Conservation (phyloP, 2,888 invertebrate genomes). For the Cryptophagus acutangulus region DNA sequence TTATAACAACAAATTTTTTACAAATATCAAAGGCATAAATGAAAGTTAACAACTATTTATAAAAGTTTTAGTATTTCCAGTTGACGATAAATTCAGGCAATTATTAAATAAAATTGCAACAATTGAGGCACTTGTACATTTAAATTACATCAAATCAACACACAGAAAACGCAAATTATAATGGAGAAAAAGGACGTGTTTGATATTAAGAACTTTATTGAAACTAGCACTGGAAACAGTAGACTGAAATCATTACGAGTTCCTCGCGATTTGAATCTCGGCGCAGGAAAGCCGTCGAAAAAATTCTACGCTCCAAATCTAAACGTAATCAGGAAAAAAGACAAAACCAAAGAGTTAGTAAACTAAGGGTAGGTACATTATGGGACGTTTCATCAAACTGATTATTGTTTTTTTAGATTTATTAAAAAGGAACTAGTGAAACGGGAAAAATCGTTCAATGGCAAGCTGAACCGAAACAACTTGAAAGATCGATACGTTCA, state of each 20-base stretch:
- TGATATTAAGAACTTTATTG: not conserved
- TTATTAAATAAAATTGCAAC: no score
- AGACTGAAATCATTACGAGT: constrained; percentile 36
- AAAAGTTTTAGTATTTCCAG: no score
- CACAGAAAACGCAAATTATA: no score
- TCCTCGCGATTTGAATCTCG: constrained; percentile 42
- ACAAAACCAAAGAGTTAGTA: constrained; percentile 28
- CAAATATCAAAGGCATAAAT: no score
- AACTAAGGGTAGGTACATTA: not conserved
- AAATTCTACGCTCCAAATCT: constrained; percentile 43
- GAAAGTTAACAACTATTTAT: no score
- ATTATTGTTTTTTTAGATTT: not conserved
- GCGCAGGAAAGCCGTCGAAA: constrained; percentile 39
- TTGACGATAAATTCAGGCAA: no score
- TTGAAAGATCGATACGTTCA: constrained; percentile 17
- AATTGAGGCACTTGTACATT: no score
- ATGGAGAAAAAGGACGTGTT: constrained; percentile 1
- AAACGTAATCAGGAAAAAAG: constrained; percentile 40
- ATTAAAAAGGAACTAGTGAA: constrained; percentile 1
- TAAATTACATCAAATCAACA: no score
- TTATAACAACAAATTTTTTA: no score
- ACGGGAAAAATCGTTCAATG: not conserved
- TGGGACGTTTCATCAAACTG: not conserved
- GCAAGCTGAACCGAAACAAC: constrained; percentile 2
- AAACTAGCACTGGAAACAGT: not conserved